Conservation (phyloP, 1,140 invertebrate species). For the Oncopodura yosiiana region DNA sequence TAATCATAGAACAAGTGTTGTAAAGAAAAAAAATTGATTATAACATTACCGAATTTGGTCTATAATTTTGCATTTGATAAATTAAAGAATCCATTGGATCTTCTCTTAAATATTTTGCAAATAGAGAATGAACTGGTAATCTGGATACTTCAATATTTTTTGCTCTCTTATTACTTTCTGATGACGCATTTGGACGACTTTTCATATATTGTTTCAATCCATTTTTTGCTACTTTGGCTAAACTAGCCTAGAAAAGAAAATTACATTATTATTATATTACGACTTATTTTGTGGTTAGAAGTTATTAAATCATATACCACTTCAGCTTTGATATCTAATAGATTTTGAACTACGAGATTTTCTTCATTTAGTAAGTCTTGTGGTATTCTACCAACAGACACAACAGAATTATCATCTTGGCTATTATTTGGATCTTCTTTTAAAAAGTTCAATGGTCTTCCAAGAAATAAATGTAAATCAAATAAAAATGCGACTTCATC, state of each 20-base stretch:
- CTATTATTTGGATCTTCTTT: constrained; percentile 3
- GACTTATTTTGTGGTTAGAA: background rate
- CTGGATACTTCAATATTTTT: constrained; percentile 52
- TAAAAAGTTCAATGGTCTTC: constrained; percentile 54
- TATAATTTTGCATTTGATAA: constrained; percentile 66
- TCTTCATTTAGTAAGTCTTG: constrained; percentile 72
- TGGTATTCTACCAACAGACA: constrained; percentile 64
- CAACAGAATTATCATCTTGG: constrained; percentile 40
- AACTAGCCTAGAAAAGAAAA: constrained; percentile 49
- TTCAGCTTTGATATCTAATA: constrained; percentile 62
- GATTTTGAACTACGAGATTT: constrained; percentile 61
- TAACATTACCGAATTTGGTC: constrained; percentile 61
- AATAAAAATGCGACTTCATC: constrained; percentile 88
- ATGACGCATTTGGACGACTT: constrained; percentile 73
- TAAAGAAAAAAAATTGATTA: constrained; percentile 4
- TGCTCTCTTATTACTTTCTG: constrained; percentile 74
- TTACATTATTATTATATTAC: background rate
- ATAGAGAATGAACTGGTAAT: constrained; percentile 52
- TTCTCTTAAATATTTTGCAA: constrained; percentile 35
- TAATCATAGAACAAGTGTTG: constrained; percentile 1
- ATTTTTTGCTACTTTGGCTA: constrained; percentile 68
- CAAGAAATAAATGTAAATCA: constrained; percentile 90
- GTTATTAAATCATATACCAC: constrained; percentile 53
- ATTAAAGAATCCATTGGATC: constrained; percentile 35
- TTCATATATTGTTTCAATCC: constrained; percentile 82